Evolutionary conservation across 1,140 invertebrate species (phyloP), one percentile per base, ranked within the genome.

Genomic region (Sitophilus oryzae): DNA sequence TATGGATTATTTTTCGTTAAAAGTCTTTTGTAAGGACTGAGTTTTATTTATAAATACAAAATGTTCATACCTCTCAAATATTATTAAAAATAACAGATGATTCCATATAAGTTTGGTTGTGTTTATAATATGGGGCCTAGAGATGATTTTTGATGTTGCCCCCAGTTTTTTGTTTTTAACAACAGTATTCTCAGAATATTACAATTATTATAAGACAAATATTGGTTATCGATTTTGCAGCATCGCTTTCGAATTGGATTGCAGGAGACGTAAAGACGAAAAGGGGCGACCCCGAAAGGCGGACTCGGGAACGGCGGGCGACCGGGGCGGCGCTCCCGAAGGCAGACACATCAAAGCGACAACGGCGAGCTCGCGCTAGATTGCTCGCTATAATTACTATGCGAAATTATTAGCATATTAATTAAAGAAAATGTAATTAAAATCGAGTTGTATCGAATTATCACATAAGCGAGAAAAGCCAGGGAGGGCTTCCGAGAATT

Each of bases 341-440:
- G 35, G 52, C 43, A 44, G 47, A 58, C 56, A 72, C 68, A 73
- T 74, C 73, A 74, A 74, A 74, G 73, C 69, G 71, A 73, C 73
- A 73, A 69, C 69, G 53, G 23, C 53, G 45, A 65, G 65, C 67
- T 67, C 66, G 66, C 71, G 67, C 68, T 71, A 73, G 71, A 74
- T 72, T 72, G 70, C 71, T 67, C 65, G 62, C 68, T 71, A 74
- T 74, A 72, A 74, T 74, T 73, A 74, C 71, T 73, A 73, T 74
- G 73, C 73, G 72, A 72, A 74, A 74, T 74, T 71, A 74, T 74
- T 74, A 74, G 73, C 73, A 74, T 74, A 74, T 74, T 74, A 73
- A 74, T 74, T 74, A 73, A 74, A 74, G 73, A 74, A 70, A 69
- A 70, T 69, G 66, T 70, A 70, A 69, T 70, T 70, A 70, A 70